Conservation (phyloP, 2,888 invertebrate species). For the Diadegma fenestrale region DNA sequence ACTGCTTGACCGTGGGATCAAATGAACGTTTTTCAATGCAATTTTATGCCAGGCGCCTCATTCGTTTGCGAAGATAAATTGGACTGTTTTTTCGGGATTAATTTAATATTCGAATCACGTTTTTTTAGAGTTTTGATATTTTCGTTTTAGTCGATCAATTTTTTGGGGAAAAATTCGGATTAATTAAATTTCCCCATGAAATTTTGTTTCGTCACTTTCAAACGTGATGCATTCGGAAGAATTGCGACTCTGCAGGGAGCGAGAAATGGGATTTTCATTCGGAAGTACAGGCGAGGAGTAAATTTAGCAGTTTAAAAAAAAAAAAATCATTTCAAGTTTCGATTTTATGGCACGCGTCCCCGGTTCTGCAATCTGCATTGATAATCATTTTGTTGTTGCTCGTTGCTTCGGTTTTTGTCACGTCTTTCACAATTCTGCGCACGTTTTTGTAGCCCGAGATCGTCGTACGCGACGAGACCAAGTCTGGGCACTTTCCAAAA, state of each 20-base stretch:
- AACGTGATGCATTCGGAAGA: no score
- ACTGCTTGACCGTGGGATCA: slow-evolving; percentile 63
- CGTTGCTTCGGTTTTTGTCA: slow-evolving; percentile 11
- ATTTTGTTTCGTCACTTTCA: no score
- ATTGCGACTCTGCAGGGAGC: no score
- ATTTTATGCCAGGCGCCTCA: neutral
- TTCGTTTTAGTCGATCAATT: no score
- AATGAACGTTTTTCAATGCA: slow-evolving; percentile 41
- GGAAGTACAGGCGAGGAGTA: neutral
- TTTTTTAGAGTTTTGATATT: no score
- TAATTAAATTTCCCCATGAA: no score
- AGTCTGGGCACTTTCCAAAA: slow-evolving; percentile 53
- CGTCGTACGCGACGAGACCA: slow-evolving; percentile 28
- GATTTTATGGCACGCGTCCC: slow-evolving; percentile 5
- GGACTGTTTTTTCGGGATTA: neutral
- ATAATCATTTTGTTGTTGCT: slow-evolving; percentile 20
- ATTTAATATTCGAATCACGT: neutral
- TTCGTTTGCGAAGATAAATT: neutral
- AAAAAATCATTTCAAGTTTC: no score
- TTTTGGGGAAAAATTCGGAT: no score
- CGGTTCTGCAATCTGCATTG: neutral
- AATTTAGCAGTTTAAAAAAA: neutral
- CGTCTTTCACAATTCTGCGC: slow-evolving; percentile 43
- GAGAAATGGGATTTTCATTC: neutral
- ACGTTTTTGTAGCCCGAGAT: slow-evolving; percentile 29